Evolutionary conservation across 2,888 invertebrate species (phyloP), one percentile per base, ranked within the genome.

Genomic region (Cactoblastis cactorum): DNA sequence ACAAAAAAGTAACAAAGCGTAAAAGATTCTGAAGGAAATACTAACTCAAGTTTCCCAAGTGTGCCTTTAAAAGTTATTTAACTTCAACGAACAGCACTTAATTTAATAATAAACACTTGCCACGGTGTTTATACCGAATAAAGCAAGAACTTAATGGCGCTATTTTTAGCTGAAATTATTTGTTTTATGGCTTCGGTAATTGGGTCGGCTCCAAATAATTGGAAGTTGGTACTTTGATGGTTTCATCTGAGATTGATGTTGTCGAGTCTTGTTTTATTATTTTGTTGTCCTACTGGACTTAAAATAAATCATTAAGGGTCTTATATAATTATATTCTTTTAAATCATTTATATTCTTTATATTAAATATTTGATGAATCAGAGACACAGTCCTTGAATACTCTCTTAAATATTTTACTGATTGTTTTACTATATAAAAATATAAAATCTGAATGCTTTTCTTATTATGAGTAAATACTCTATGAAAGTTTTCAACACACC

Each of bases 11-110:
- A 28, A n/a, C 11, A 12, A 28, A 32, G 32, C 43, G 32, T 28
- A 1, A 43, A 9, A 15, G 28, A 28, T 43, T 43, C 17, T 11
- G 17, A 43, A 43, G 43, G 43, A 11, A 24, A 32, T 43, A 28
- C 38, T 19, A 28, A 28, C 47, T 51, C 48, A 52, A 45, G 43
- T 58, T 49, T 32, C 51, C 43, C 24, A 48, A 53, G 45, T 11
- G 17, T 35, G 39, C 32, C 24, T 45, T 35, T 43, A 34, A 28
- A 33, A 43, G 15, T 43, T 28, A 37, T 39, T 39, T 14, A 22
- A 34, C 15, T 28, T 15, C 43, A 28, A 43, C 43, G 32, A 28
- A 43, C 43, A 28, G 43, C 28, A 32, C 11, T 43, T 43, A 43
- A 43, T 43, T 43, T 43, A 28, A 43, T 43, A 28, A 43, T 43